Evolutionary conservation across 2,113 vertebrate species (phyloP).

Genomic region (Mormyrus lacerda): DNA sequence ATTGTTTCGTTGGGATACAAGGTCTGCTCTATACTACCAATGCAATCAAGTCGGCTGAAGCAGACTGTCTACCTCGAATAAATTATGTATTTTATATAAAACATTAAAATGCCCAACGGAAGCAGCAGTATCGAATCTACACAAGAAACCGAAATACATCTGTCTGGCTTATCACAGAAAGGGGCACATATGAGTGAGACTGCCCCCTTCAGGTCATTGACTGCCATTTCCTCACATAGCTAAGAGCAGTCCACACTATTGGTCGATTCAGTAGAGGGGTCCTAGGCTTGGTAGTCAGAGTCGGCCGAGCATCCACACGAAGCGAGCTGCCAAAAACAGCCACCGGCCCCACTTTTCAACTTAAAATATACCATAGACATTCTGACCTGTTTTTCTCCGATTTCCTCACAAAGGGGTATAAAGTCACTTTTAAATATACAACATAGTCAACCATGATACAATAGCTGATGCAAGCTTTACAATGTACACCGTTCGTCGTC

Average conservation of each 20-base stretch:
- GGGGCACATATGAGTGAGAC: neutral
- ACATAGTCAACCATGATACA: slow-evolving; percentile 73
- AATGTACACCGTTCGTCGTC: slow-evolving; percentile 94
- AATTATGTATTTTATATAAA: slow-evolving; percentile 81
- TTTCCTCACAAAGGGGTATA: slow-evolving; percentile 72
- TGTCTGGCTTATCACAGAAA: neutral
- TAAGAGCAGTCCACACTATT: neutral
- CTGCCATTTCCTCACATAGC: neutral
- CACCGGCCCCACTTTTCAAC: slow-evolving; percentile 49
- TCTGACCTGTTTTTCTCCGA: slow-evolving; percentile 50
- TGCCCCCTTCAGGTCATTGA: neutral
- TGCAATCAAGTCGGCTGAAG: slow-evolving; percentile 75
- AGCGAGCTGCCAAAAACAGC: slow-evolving; percentile 7
- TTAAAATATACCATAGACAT: slow-evolving; percentile 66
- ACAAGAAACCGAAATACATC: slow-evolving; percentile 37
- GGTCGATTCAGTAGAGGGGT: neutral
- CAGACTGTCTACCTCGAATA: slow-evolving; percentile 61
- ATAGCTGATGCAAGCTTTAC: slow-evolving; percentile 79
- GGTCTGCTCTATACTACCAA: slow-evolving; percentile 79
- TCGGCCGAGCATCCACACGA: slow-evolving; percentile 70
- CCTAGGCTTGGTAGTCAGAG: slow-evolving; percentile 70
- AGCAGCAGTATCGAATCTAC: slow-evolving; percentile 64
- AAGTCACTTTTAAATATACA: slow-evolving; percentile 84
- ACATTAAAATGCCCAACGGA: slow-evolving; percentile 79
- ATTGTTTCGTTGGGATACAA: slow-evolving; percentile 81